Evolutionary conservation across 2,888 invertebrate species (phyloP).

Genomic region (Agriopis aurantiaria): DNA sequence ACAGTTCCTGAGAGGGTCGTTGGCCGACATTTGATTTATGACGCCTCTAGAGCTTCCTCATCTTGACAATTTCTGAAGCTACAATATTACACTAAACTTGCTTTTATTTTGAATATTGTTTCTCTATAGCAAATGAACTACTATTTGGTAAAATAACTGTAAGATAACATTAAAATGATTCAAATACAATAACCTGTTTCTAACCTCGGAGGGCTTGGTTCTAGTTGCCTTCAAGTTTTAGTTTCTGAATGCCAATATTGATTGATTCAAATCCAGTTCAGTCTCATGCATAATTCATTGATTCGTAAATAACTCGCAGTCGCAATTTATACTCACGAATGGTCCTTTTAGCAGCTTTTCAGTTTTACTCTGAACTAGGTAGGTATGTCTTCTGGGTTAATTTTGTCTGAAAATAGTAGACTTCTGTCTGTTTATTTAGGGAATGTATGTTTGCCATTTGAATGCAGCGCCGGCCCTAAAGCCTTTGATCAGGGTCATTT

Average conservation of each 20-base stretch:
- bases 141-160: background rate
- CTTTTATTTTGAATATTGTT: conserved; percentile 11
- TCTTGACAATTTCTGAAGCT: conserved; percentile 34
- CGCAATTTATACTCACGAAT: conserved; percentile 3
- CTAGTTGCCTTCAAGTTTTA: background rate
- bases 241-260: conserved; percentile 5
- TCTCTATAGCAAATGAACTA: background rate
- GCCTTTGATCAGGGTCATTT: no score
- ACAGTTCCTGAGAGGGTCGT: conserved; percentile 53
- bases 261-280: conserved; percentile 13
- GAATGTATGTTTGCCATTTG: no score
- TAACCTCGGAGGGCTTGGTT: background rate
- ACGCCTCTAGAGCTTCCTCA: conserved; percentile 32
- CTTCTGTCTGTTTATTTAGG: background rate
- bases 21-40: conserved; percentile 54
- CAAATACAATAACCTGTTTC: background rate
- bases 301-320: conserved; percentile 10
- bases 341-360: background rate
- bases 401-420: background rate
- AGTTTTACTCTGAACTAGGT: no score
- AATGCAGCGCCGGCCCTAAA: no score
- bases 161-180: background rate
- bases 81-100: conserved; percentile 22
- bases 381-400: background rate
- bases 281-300: conserved; percentile 21